Evolutionary conservation across 1,140 invertebrate genomes (phyloP).

Genomic region (Calliphora vicina): DNA sequence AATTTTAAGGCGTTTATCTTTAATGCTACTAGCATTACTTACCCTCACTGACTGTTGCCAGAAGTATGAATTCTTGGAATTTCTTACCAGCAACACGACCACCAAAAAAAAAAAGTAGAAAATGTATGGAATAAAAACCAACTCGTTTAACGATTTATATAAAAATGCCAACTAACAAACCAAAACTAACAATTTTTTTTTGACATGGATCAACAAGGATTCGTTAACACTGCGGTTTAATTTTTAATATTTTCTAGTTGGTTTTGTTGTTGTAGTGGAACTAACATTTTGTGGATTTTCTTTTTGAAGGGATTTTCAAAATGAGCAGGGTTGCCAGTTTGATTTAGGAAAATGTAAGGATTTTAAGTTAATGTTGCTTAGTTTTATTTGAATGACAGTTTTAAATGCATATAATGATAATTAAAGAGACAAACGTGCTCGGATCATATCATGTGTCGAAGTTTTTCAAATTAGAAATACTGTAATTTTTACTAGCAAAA

Average conservation of each 20-base stretch:
- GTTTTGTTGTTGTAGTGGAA: too few relatives aligned
- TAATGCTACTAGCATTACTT: conserved; percentile 27
- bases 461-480: too few relatives aligned
- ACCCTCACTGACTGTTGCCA: not conserved
- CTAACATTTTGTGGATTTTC: not conserved
- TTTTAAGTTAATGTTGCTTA: not conserved
- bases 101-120: not conserved
- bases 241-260: not conserved
- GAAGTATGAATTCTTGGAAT: not conserved
- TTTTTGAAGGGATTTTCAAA: not conserved
- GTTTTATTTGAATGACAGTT: too few relatives aligned
- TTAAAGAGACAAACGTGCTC: too few relatives aligned
- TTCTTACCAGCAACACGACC: not conserved
- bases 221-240: conserved; percentile 22
- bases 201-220: conserved; percentile 30
- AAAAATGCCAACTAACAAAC: conserved; percentile 22
- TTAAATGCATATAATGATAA: too few relatives aligned
- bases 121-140: not conserved
- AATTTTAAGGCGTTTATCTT: conserved; percentile 33
- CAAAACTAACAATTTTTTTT: conserved; percentile 31
- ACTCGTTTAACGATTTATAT: conserved; percentile 18
- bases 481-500: too few relatives aligned
- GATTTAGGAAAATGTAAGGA: not conserved
- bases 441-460: too few relatives aligned
- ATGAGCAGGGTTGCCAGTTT: not conserved